phyloP scores from a whole-genome alignment of 2,113 vertebrate genomes.

The Suricata suricatta region DNA sequence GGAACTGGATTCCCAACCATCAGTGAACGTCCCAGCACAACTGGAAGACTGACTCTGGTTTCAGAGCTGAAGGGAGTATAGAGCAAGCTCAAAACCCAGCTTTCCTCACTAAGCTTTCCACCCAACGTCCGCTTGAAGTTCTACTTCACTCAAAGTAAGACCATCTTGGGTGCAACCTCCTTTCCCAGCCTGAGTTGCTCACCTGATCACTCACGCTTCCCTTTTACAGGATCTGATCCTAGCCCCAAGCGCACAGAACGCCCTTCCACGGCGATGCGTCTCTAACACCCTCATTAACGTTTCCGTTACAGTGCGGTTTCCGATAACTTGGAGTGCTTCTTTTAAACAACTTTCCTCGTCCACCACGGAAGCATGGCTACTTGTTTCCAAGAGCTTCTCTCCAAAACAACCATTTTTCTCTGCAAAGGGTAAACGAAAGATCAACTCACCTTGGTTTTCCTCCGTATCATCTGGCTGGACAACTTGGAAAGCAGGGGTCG shows the following conservation, averaged over 20 bases:
- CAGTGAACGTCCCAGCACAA: neutral
- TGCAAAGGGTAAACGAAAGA: neutral
- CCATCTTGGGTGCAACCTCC: neutral
- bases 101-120: neutral
- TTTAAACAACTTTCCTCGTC: neutral
- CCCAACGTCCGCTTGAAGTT: neutral
- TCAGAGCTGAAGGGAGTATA: neutral
- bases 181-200: neutral
- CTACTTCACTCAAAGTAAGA: neutral
- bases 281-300: neutral
- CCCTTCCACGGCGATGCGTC: no score
- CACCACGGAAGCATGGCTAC: no score
- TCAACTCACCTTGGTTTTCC: slow-evolving; percentile 59
- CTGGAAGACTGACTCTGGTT: neutral
- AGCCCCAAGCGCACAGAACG: no score
- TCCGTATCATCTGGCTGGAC: neutral
- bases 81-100: neutral
- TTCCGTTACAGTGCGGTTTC: neutral
- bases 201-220: neutral
- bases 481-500: neutral
- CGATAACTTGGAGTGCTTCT: neutral
- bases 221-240: neutral
- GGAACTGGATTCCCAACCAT: neutral
- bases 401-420: neutral
- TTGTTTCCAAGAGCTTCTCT: neutral